phyloP scores from a whole-genome alignment of 2,113 vertebrate species.

The Empidonax traillii region DNA sequence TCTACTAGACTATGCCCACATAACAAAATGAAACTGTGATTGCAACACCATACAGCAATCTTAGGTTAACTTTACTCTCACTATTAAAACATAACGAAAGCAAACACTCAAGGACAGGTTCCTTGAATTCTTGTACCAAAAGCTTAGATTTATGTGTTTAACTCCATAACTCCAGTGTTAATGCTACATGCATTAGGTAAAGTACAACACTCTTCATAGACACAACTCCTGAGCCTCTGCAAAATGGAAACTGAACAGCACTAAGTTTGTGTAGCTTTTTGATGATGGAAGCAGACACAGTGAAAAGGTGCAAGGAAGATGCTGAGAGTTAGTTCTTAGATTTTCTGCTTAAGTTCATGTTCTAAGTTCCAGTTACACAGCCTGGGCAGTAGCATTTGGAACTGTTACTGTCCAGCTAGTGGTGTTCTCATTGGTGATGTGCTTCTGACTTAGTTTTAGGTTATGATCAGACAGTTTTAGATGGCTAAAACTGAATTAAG shows the following conservation, averaged over 20 bases:
- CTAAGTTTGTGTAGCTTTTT: neutral
- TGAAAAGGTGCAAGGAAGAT: neutral
- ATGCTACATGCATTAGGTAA: neutral
- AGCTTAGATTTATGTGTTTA: neutral
- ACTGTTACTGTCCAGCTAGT: neutral
- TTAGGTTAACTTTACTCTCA: neutral
- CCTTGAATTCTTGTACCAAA: neutral
- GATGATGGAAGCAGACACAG: neutral
- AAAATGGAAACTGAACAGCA: neutral
- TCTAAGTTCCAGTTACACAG: neutral
- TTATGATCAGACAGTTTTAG: neutral
- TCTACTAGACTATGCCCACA: neutral
- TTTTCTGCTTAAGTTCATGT: neutral
- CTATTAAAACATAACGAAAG: neutral
- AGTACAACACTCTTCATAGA: neutral
- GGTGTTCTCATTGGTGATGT: neutral
- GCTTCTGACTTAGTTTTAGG: neutral
- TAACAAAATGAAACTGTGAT: neutral
- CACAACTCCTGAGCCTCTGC: neutral
- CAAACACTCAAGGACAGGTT: neutral
- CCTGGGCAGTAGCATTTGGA: neutral
- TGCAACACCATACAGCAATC: neutral
- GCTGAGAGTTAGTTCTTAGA: neutral
- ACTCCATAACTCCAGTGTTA: neutral
- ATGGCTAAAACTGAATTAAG: neutral